Evolutionary conservation across 2,888 invertebrate genomes (phyloP), one percentile per base, ranked within the genome.

Genomic region (Tricholauxania praeusta): DNA sequence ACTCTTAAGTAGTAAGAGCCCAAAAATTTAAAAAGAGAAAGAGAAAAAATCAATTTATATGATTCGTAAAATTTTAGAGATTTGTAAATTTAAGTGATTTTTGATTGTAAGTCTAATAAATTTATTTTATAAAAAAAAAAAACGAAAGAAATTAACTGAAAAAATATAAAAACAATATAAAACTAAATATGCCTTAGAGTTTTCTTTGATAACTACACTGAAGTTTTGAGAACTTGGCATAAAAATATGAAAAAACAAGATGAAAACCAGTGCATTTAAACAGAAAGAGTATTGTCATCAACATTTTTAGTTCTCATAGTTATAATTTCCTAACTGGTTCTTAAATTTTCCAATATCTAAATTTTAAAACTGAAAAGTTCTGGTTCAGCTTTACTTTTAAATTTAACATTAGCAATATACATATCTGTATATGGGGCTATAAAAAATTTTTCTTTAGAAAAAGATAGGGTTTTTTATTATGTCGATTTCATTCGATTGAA

Each of bases 21-120:
- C 73, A 78, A 79, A 78, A 78, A 81, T 79, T 80, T 81, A 78
- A 75, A 77, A 79, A 78, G 77, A 74, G 79, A 68, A 70, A 68
- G 59, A 70, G 73, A 67, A 73, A 74, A 74, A 76, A 72, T 72
- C 71, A 73, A 68, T 72, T 75, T 72, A 72, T 60, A 66, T 73
- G 73, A 74, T 75, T 76, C 76, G 69, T 76, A 53, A 78, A 78
- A 79, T 70, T 80, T 80, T 82, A 84, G 83, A 83, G 83, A 84
- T 84, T 83, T 84, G 79, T 84, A 83, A 82, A 83, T 84, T 84
- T 84, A 84, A 84, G 84, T 85, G 82, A 84, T 84, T 84, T 83
- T 85, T 83, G 83, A 84, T 83, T 84, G 80, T 85, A 85, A 85
- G 85, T 79, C 81, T 84, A 85, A 52, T 84, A 84, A 84, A 82